These are phyloP conservation scores for Actenoides hombroni DNA, from an alignment of 2,113 vertebrate species.

Conservation along the genomic window DNA sequence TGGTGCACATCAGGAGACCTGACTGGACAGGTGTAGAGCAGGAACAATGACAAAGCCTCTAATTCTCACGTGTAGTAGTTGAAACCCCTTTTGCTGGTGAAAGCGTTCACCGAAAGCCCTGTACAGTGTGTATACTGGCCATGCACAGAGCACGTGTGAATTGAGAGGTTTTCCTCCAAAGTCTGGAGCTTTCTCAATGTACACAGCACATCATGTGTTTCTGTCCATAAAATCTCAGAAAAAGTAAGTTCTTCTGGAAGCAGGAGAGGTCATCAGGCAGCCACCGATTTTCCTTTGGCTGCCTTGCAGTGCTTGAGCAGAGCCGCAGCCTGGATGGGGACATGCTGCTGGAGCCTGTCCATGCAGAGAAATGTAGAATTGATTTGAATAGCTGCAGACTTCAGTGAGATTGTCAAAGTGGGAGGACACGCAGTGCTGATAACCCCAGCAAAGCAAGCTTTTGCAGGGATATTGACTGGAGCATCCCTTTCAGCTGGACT, in stretches of 20 bases:
- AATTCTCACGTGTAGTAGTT: neutral
- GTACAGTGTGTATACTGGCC: neutral
- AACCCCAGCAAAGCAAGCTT: neutral
- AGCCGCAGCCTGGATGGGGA: neutral
- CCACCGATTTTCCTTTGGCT: neutral
- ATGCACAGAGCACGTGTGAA: neutral
- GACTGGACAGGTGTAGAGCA: neutral
- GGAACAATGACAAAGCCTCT: neutral
- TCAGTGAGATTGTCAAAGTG: neutral
- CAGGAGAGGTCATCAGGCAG: neutral
- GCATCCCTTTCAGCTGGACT: neutral
- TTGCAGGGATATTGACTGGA: neutral
- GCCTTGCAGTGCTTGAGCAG: neutral
- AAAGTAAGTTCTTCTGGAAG: neutral
- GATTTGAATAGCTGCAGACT: neutral
- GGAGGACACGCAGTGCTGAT: neutral
- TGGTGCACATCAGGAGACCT: accelerated
- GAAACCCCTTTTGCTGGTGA: neutral
- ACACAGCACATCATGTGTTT: neutral
- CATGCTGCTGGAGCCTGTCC: neutral
- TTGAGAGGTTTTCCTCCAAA: neutral
- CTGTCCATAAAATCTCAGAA: neutral
- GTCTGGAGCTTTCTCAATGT: neutral
- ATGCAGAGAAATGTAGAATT: neutral
- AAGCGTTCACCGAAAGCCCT: neutral